Evolutionary conservation across 2,113 vertebrate species (phyloP).

Genomic region (Eptesicus fuscus): DNA sequence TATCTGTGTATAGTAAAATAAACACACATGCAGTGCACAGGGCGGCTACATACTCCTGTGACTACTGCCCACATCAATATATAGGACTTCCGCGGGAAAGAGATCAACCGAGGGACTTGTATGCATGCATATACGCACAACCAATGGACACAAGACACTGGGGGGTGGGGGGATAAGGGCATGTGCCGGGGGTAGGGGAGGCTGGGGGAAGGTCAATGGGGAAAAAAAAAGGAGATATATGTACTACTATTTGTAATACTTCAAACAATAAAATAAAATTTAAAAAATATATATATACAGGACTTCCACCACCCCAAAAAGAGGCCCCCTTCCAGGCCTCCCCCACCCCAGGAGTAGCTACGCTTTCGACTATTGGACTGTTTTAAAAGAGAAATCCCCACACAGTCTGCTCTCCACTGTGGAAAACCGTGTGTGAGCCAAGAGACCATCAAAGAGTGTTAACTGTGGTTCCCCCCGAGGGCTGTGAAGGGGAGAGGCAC

Average conservation of each 20-base stretch:
- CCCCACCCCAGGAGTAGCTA: not conserved
- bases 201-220: too few relatives aligned
- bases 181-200: too few relatives aligned
- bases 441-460: not conserved
- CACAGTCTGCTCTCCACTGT: not conserved
- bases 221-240: too few relatives aligned
- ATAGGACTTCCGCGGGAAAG: not conserved
- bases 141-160: too few relatives aligned
- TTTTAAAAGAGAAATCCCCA: not conserved
- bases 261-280: too few relatives aligned
- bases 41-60: not conserved
- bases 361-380: not conserved
- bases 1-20: not conserved
- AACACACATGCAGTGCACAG: not conserved
- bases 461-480: not conserved
- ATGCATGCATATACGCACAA: too few relatives aligned
- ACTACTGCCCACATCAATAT: not conserved
- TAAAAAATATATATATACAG: not conserved
- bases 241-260: too few relatives aligned
- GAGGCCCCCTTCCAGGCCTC: not conserved
- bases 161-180: too few relatives aligned
- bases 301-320: not conserved
- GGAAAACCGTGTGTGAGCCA: not conserved
- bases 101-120: too few relatives aligned
- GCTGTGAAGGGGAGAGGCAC: not conserved